These are phyloP conservation scores for Euleptes europaea DNA, from an alignment of 2,113 vertebrate species.

Conservation along the genomic window DNA sequence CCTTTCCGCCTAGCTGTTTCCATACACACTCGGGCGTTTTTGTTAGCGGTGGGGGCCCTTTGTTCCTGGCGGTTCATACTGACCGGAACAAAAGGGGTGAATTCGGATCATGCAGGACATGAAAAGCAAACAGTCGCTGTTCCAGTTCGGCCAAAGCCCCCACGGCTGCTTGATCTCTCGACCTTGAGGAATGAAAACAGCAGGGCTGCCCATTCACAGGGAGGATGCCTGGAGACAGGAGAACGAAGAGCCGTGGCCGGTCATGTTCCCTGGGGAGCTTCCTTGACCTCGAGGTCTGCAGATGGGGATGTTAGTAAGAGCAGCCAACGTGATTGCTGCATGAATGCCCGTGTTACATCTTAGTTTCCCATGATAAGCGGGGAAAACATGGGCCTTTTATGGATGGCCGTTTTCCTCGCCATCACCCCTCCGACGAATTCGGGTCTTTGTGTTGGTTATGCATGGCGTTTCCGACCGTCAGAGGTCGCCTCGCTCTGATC, in stretches of 20 bases:
- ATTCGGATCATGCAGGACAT: neutral
- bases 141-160: neutral
- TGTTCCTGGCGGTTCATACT: conserved; percentile 7
- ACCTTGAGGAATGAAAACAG: neutral
- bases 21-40: conserved; percentile 12
- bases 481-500: no score
- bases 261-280: neutral
- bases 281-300: neutral
- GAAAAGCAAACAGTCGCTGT: neutral
- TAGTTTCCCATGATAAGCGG: neutral
- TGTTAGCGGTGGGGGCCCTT: conserved; percentile 7
- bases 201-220: accelerated
- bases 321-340: neutral
- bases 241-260: neutral
- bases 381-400: neutral
- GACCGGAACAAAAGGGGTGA: neutral
- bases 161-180: neutral
- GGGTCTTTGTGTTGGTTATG: no score
- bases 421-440: no score
- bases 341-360: neutral
- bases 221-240: neutral
- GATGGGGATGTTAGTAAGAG: neutral
- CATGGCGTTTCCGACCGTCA: no score
- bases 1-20: conserved; percentile 43
- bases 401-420: no score